Base-by-base conservation (phyloP, 2,797 vertebrate species). In the Triplophysa yarkandensis region DNA sequence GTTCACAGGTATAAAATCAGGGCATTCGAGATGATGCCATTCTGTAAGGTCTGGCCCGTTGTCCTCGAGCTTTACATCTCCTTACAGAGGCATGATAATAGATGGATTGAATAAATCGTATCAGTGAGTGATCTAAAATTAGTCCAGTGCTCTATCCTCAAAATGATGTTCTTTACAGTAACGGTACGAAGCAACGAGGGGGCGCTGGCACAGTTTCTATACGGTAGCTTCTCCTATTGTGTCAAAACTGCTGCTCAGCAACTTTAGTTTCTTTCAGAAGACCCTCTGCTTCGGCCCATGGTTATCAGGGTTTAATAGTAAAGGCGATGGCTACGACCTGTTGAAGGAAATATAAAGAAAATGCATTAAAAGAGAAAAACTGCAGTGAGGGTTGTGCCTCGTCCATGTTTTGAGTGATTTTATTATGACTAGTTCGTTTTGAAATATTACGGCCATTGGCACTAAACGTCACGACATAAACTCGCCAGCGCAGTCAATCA, bases 361-460 rank as follows among this genome's bases (percentile, higher is more conserved):
- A 60, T 23, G 69, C 25, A 74, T 63, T 66, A 65, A 70, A 44
- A 74, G 3, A 27, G 70, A 41, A 41, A 54, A 61, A 66, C 77
- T 60, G 41, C 66, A 77, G 54, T 77, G 68, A 74, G 77, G 71
- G 63, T 27, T 50, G 60, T 67, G 39, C 67, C 75, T 77, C 68
- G 50, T 74, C n/a, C 17, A 43, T 75, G 60, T 34, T 19, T 70
- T 61, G 63, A 71, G 77, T 74, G 61, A 34, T 74, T 79, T 74
- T 70, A 30, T 79, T 78, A 76, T 73, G 77, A 55, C 63, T 74
- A 6, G 41, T 36, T 70, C 25, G 32, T 67, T 55, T 77, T 67
- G 55, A 71, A 28, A 77, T 71, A 65, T 77, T 70, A 67, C 55
- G 67, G 52, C 41, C 62, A 16, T 63, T 44, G 41, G 48, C 21